phyloP scores from a whole-genome alignment of 64 coral and sea anemone genomes.

The Stichodactyla mertensii region DNA sequence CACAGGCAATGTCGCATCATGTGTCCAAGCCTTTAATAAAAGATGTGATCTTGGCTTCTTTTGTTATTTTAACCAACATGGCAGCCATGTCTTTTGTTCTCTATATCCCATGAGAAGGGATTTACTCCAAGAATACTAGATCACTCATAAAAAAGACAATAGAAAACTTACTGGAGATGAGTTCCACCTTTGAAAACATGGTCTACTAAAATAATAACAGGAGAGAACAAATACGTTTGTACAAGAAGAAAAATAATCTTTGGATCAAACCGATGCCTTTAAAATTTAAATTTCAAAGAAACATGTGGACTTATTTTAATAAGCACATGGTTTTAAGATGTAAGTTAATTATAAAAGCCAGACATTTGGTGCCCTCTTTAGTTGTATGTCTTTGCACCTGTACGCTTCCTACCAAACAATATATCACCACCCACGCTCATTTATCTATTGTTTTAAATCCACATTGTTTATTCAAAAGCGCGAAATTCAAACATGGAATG shows the following conservation, averaged over 20 bases:
- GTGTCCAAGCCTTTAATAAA: no score
- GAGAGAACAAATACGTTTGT: background rate
- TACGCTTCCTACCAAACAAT: background rate
- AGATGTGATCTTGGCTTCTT: no score
- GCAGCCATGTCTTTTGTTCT: no score
- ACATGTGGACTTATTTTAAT: background rate
- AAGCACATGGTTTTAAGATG: background rate
- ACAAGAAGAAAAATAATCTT: background rate
- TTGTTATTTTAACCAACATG: no score
- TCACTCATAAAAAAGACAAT: background rate
- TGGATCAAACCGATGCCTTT: background rate
- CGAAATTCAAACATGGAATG: background rate
- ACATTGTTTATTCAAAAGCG: background rate
- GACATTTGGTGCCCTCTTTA: background rate
- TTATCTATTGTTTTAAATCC: background rate
- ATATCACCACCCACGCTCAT: background rate
- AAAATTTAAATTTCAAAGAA: conserved; percentile 13
- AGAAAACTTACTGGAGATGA: conserved; percentile 38
- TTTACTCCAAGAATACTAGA: no score
- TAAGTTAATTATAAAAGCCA: background rate
- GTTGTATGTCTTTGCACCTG: background rate
- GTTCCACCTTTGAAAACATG: conserved; percentile 48
- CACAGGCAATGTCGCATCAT: no score
- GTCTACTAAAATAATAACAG: conserved; percentile 10
- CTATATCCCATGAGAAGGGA: no score